Evolutionary conservation across 2,888 invertebrate genomes (phyloP).

Genomic region (Plusia festucae): DNA sequence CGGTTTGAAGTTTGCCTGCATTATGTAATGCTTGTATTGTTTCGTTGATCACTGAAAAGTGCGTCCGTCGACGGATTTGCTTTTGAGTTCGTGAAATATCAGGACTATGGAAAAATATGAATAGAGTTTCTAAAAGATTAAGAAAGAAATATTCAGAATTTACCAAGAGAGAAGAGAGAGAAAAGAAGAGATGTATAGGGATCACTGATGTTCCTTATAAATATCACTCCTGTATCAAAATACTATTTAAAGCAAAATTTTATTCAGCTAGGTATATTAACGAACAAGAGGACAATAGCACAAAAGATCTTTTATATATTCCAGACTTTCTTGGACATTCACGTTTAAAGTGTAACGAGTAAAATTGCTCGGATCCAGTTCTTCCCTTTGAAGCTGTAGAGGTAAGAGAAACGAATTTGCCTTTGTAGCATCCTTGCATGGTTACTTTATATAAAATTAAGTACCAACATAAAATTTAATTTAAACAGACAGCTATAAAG

Average conservation of each 20-base stretch:
- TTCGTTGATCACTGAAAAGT: neutral
- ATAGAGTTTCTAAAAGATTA: too few relatives aligned
- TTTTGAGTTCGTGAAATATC: too few relatives aligned
- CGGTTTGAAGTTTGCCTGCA: conserved; percentile 16
- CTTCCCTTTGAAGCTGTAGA: conserved; percentile 44
- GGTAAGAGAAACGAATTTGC: conserved; percentile 37
- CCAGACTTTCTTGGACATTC: conserved; percentile 14
- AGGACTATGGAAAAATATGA: too few relatives aligned
- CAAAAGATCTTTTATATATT: conserved; percentile 9
- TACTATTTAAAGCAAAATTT: too few relatives aligned
- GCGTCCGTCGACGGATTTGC: too few relatives aligned
- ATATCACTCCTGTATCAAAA: too few relatives aligned
- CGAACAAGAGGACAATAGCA: neutral
- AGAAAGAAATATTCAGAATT: too few relatives aligned
- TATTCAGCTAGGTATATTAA: neutral
- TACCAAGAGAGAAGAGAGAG: too few relatives aligned
- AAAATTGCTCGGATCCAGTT: conserved; percentile 45
- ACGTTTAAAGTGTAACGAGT: conserved; percentile 20
- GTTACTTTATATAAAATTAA: conserved; percentile 34
- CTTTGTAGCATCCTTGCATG: conserved; percentile 46
- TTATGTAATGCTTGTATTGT: neutral
- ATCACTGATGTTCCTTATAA: too few relatives aligned
- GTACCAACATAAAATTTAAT: conserved; percentile 31
- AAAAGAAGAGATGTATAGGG: too few relatives aligned
- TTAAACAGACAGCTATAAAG: conserved; percentile 14